Conservation (phyloP, 2,797 vertebrate genomes). For the Bradypodion ventrale region DNA sequence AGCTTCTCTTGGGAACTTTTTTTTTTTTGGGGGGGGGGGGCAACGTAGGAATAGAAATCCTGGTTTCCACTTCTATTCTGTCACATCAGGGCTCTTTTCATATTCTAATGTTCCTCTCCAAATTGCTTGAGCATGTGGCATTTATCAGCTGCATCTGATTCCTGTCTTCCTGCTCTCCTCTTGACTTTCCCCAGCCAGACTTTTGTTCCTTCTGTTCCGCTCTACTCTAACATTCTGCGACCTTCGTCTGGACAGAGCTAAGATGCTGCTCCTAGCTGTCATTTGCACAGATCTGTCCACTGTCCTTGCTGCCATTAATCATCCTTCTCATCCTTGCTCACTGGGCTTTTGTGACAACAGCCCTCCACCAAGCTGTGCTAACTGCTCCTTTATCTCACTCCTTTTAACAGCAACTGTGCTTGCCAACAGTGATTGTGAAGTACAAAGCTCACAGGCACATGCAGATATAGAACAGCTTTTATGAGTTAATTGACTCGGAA, state of each 20-base stretch:
- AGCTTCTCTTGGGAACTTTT: neutral
- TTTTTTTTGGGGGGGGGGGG: neutral
- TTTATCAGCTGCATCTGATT: neutral
- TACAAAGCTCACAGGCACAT: neutral
- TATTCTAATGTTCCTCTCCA: neutral
- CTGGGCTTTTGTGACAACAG: neutral
- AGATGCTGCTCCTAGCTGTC: neutral
- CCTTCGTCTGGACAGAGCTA: neutral
- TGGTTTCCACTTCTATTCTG: neutral
- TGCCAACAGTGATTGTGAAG: neutral
- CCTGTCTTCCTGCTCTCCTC: neutral
- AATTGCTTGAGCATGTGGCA: neutral
- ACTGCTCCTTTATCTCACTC: neutral
- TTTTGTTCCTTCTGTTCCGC: neutral
- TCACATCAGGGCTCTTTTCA: no score
- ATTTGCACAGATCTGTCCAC: neutral
- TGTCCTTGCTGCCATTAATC: neutral
- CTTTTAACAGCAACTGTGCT: neutral
- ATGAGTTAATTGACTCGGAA: slow-evolving; percentile 30
- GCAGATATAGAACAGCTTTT: neutral
- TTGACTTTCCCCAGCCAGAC: neutral
- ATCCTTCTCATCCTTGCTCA: neutral
- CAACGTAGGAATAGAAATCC: no score
- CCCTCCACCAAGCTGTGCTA: neutral
- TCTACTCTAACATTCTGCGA: neutral